A percentile compares a stretch with the other conserved stretches of the same genome.
These are phyloP conservation scores for Anastrepha ludens DNA, from an alignment of 1,140 invertebrate genomes.

Conservation along the genomic window DNA sequence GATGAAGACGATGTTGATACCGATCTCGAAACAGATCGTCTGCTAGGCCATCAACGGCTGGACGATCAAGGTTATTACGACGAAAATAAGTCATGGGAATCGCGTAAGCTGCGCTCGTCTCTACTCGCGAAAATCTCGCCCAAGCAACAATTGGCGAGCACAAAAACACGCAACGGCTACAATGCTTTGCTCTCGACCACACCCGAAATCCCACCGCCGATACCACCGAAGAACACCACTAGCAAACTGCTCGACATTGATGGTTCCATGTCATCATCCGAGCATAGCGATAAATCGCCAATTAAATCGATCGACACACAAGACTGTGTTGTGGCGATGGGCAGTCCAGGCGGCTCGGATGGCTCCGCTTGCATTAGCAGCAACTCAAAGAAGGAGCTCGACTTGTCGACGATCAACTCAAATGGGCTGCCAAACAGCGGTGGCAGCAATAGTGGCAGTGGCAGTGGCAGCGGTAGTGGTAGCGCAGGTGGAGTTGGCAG, in stretches of 20 bases:
- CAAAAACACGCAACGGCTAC: conserved; percentile 72
- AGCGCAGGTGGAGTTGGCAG: neutral
- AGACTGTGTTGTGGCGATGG: conserved; percentile 59
- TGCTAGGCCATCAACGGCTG: conserved; percentile 90
- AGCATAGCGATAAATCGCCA: conserved; percentile 71
- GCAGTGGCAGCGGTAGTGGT: conserved; percentile 46
- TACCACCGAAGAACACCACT: conserved; percentile 65
- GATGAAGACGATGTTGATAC: conserved; percentile 88
- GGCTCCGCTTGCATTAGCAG: conserved; percentile 57
- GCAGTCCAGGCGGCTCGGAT: conserved; percentile 59
- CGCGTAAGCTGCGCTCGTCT: conserved; percentile 67
- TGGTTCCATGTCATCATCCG: conserved; percentile 66
- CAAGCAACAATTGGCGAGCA: conserved; percentile 69
- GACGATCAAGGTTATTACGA: conserved; percentile 94
- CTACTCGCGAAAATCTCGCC: conserved; percentile 72
- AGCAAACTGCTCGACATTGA: conserved; percentile 64
- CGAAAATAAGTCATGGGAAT: conserved; percentile 80
- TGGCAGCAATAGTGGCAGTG: conserved; percentile 52
- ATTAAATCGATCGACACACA: conserved; percentile 60
- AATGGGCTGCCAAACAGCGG: conserved; percentile 40
- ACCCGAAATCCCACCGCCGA: conserved; percentile 64
- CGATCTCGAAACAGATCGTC: conserved; percentile 90
- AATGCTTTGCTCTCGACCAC: conserved; percentile 71
- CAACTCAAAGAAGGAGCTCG: conserved; percentile 56
- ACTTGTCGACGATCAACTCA: conserved; percentile 31